A percentile compares a stretch with the other conserved stretches of the same genome.
phyloP scores from a whole-genome alignment of 2,888 invertebrate species.

The Diarsia brunnea region DNA sequence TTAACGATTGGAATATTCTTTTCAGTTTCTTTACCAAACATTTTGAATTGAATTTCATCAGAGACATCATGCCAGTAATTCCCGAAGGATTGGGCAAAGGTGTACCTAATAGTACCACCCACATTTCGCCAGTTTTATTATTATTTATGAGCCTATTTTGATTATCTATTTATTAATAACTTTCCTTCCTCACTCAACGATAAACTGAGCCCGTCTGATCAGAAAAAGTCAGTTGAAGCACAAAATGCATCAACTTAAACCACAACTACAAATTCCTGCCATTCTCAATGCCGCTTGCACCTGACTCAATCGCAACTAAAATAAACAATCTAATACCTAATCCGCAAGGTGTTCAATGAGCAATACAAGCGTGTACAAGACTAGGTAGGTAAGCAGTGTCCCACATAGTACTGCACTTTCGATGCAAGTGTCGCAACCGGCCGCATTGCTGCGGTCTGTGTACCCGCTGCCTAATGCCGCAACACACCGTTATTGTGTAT shows the following conservation, averaged over 20 bases:
- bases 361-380: conserved; percentile 17
- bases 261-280: conserved; percentile 13
- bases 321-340: conserved; percentile 51
- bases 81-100: no score
- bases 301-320: conserved; percentile 52
- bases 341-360: conserved; percentile 39
- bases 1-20: neutral
- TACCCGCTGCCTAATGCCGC: conserved; percentile 64
- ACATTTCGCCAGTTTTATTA: no score
- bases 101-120: no score
- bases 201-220: neutral
- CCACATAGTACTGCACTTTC: conserved; percentile 74
- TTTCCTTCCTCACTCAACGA: neutral
- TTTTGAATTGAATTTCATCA: neutral
- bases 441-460: conserved; percentile 67
- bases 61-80: no score
- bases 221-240: neutral
- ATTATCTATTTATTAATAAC: neutral
- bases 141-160: no score
- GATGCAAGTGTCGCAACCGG: conserved; percentile 76
- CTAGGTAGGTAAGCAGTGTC: conserved; percentile 53
- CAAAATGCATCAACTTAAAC: neutral
- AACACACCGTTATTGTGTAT: conserved; percentile 58
- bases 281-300: conserved; percentile 23
- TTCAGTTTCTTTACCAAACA: neutral